Evolutionary conservation across 1,140 invertebrate species (phyloP), one percentile per base, ranked within the genome.

Genomic region (Rhysida immarginata): DNA sequence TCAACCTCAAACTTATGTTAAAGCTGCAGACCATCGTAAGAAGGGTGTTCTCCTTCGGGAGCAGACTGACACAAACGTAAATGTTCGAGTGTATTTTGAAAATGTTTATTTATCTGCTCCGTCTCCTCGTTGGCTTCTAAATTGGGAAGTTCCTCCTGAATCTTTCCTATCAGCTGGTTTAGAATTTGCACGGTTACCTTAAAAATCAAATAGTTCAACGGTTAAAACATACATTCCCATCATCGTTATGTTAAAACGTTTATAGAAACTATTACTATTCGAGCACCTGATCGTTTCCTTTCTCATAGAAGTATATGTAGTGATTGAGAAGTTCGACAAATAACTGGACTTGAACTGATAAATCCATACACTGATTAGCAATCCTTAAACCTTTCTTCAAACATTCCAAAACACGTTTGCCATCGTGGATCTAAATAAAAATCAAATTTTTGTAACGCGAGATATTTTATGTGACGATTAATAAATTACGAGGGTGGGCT

Each of bases 291-390:
- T 84, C 78, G 71, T 95, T 95, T 61, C 87, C 88, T 63, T 93
- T 85, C 67, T 96, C 91, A 62, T 86, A 86, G 67, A 96, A 96
- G 69, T 93, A 91, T 35, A 95, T 80, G 70, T 96, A 96, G 63
- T 91, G 81, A 69, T 96, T 95, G 8, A 98, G 73, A 49, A 99
- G 77, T 70, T 97, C 94, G 18, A 95, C 88, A 67, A 93, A 89
- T 1, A 98, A 74, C 67, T 97, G 93, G 5, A 93, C 88, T 74
- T 98, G 92, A 21, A 97, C 92, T 2, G 85, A 85, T n/a, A 81
- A 81, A 71, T 98, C 95, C 87, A 99, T 92, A 63, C 95, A 99
- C 62, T 99, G 93, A 62, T 87, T 91, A 1, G 90, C 90, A 60
- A 97, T 94, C 59, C 89, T 82, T 1, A 91, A 81, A 2, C 88